phyloP scores from a whole-genome alignment of 2,888 invertebrate genomes.

The Ophioninae sp. region DNA sequence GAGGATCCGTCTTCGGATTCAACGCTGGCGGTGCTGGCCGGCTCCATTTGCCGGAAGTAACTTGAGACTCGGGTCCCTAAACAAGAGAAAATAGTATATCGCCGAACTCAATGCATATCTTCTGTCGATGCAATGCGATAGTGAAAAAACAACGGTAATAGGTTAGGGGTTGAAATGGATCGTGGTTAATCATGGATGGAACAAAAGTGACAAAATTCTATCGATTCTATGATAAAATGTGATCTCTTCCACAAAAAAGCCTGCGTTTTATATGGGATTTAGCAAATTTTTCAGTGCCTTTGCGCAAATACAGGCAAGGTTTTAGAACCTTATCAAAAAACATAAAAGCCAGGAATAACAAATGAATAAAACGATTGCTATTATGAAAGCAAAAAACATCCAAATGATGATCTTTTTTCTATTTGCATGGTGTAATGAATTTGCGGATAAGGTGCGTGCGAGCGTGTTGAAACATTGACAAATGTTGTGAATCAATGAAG shows the following conservation, averaged over 20 bases:
- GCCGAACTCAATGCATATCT: background rate
- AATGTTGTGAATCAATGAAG: conserved; percentile 19
- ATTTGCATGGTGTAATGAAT: background rate
- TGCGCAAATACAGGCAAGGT: no score
- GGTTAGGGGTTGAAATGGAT: background rate
- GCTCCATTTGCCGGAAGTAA: conserved; percentile 88
- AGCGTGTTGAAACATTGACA: background rate
- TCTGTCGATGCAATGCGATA: background rate
- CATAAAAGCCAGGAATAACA: no score
- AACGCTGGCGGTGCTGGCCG: conserved; percentile 87
- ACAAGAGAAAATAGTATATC: conserved; percentile 22
- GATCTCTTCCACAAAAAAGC: no score
- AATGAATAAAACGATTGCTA: no score
- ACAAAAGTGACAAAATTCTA: background rate
- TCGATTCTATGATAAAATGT: no score
- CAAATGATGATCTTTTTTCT: background rate
- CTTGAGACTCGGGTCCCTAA: conserved; percentile 87
- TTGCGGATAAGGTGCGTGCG: background rate
- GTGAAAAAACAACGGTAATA: background rate
- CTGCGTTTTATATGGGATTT: no score
- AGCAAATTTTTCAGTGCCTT: no score
- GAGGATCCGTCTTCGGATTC: conserved; percentile 85
- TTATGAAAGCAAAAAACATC: no score
- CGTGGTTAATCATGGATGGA: background rate
- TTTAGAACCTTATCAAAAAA: no score